Evolutionary conservation across 2,113 vertebrate species (phyloP).

Genomic region (Malurus cyaneus): DNA sequence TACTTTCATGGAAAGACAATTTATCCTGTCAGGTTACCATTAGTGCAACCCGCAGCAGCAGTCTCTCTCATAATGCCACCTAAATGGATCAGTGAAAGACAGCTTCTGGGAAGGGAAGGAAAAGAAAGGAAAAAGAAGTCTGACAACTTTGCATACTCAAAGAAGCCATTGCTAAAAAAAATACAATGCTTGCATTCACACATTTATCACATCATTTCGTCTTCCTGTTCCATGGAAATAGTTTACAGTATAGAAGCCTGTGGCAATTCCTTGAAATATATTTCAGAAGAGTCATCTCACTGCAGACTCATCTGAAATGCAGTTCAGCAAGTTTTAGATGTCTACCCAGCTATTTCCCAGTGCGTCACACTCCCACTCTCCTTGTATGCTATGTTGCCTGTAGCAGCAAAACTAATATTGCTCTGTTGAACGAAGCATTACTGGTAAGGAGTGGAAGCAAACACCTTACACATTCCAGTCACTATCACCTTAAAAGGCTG

Average conservation of each 20-base stretch:
- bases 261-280: not conserved
- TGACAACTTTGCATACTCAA: not conserved
- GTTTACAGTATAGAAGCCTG: not conserved
- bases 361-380: not conserved
- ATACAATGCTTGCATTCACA: not conserved
- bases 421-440: not conserved
- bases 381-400: not conserved
- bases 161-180: not conserved
- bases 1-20: not conserved
- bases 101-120: not conserved
- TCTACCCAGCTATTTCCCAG: not conserved
- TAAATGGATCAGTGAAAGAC: not conserved
- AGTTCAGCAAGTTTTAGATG: constrained; percentile 8
- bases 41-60: not conserved
- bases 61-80: not conserved
- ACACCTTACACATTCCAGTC: not conserved
- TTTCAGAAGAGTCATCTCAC: constrained; percentile 1
- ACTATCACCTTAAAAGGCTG: not conserved
- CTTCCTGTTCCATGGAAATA: not conserved
- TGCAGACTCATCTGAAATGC: not conserved
- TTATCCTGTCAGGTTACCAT: not conserved
- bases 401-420: not conserved
- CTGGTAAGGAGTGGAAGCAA: not conserved
- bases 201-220: not conserved
- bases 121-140: not conserved